Evolutionary conservation across 2,797 vertebrate species (phyloP), one percentile per base, ranked within the genome.

Genomic region (Trachurus trachurus): DNA sequence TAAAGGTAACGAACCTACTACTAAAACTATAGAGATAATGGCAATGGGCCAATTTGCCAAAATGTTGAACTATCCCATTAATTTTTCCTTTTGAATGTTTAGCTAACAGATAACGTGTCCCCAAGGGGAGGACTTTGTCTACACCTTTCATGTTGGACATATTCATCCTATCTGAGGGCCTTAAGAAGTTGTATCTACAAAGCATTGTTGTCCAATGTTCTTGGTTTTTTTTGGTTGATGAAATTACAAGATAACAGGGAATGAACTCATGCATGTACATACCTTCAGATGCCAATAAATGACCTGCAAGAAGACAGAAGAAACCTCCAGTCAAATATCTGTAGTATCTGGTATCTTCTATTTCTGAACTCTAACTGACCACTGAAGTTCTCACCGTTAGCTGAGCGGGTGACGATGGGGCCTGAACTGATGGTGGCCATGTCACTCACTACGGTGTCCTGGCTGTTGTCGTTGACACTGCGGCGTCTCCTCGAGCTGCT

Each of bases 371-470:
- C 49, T 21, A 22, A 39, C n/a, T 9, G 8, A 57, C 11, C 0
- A 0, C 39, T 39, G 6, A 44, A 11, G 15, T 61, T 66, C 87
- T 91, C 66, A 94, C 94, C 91, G 0, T 59, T 76, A 47, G 90
- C 82, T 19, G 81, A 34, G 39, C 64, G 86, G 45, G 54, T 90
- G 22, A 29, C 71, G 75, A 95, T 93, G 60, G 87, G 88, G 9
- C 89, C 84, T 0, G 94, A 94, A 76, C 31, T 93, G 59, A 95
- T 81, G 0, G 89, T 95, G 66, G 94, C 91, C 9, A 66, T 61
- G 37, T 93, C 89, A 6, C 89, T 94, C 63, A 95, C 93, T 2
- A 78, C 62, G 6, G 92, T 91, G 22, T 4, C 83, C 22, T 84
- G 26, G 16, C 39, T 16, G 1, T 44, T 16, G 1, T 81, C 19